Evolutionary conservation across 2,797 vertebrate genomes (phyloP).

Genomic region (Semotilus atromaculatus): DNA sequence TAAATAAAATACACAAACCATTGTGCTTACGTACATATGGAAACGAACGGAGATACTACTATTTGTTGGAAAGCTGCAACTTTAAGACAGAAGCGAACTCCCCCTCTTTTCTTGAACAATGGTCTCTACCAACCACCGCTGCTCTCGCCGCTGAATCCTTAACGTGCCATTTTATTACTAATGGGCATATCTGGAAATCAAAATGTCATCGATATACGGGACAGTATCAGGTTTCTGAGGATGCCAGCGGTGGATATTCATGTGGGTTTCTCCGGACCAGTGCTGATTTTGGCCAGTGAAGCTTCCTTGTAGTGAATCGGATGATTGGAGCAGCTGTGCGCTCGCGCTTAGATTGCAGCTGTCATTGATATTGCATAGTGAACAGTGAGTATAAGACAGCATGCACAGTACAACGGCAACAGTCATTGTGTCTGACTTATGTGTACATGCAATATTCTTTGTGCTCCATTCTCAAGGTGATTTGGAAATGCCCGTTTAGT

Average conservation of each 20-base stretch:
- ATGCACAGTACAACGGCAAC: conserved; percentile 62
- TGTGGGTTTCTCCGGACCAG: conserved; percentile 66
- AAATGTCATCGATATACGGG: conserved; percentile 73
- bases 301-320: conserved; percentile 73
- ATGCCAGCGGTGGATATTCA: conserved; percentile 70
- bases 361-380: conserved; percentile 81
- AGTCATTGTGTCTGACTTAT: neutral
- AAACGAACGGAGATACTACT: neutral
- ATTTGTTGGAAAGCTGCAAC: conserved; percentile 77
- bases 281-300: conserved; percentile 60
- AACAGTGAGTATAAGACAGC: conserved; percentile 71
- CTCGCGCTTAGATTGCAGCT: conserved; percentile 78
- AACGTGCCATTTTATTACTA: conserved; percentile 91
- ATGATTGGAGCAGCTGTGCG: conserved; percentile 79
- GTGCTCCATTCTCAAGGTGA: conserved; percentile 74
- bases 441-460: neutral
- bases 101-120: conserved; percentile 82
- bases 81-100: conserved; percentile 87
- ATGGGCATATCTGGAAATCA: conserved; percentile 77
- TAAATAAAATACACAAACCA: neutral
- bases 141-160: conserved; percentile 89
- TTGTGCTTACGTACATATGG: neutral
- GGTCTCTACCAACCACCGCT: conserved; percentile 93
- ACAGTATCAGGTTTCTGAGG: conserved; percentile 62
- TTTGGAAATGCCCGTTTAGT: conserved; percentile 59